Evolutionary conservation across 2,797 vertebrate species (phyloP).

Genomic region (Salarias fasciatus): DNA sequence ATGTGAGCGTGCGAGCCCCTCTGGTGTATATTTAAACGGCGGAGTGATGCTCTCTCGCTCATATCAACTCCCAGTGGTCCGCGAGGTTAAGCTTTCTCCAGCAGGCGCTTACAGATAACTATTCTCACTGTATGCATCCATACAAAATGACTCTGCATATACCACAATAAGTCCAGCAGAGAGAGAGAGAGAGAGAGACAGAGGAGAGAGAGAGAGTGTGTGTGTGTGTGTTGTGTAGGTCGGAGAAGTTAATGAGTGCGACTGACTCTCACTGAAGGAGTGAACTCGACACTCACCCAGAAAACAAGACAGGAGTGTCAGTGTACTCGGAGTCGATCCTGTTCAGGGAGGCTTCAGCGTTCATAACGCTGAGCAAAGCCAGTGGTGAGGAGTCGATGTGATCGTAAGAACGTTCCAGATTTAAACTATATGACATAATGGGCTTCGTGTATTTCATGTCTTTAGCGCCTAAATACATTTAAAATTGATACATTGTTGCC

Average conservation of each 20-base stretch:
- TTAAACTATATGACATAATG: no score
- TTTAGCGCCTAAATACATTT: no score
- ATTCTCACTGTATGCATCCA: constrained; percentile 70
- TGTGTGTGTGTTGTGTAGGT: constrained; percentile 19
- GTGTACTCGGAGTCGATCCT: background rate
- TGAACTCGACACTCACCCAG: background rate
- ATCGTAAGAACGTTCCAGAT: no score
- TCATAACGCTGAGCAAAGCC: background rate
- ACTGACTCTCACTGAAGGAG: constrained; percentile 42
- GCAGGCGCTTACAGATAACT: constrained; percentile 65
- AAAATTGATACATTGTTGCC: no score
- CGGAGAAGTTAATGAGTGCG: constrained; percentile 42
- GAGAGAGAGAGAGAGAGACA: no score
- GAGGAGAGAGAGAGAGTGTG: constrained; percentile 9
- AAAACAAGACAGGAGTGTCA: constrained; percentile 7
- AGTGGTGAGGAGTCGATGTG: no score
- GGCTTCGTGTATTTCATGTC: no score
- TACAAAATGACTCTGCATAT: constrained; percentile 64
- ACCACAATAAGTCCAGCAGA: constrained; percentile 42
- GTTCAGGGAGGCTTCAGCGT: background rate
- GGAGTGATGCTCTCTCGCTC: constrained; percentile 59
- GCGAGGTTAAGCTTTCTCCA: constrained; percentile 75
- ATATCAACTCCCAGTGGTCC: constrained; percentile 57
- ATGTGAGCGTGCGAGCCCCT: constrained; percentile 48
- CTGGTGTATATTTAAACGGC: constrained; percentile 66